Percentiles rank a stretch among this genome's conserved stretches.
Conservation (phyloP, 1,140 invertebrate species). For the Neocloeon triangulifer region DNA sequence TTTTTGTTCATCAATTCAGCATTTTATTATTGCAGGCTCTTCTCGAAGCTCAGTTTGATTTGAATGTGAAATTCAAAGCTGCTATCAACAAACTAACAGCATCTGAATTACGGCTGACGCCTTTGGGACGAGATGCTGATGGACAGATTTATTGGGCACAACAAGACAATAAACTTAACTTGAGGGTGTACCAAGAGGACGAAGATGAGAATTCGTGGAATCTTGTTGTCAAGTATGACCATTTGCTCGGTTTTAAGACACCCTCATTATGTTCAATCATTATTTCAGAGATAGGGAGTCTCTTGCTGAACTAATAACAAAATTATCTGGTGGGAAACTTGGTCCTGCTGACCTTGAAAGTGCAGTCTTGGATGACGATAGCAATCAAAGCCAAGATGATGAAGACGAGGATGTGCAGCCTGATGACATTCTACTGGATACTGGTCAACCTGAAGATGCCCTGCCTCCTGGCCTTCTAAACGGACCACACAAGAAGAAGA, state of each 20-base stretch:
- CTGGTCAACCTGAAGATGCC: neutral
- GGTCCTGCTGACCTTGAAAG: slow-evolving; percentile 24
- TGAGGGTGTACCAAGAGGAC: slow-evolving; percentile 83
- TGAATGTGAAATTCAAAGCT: slow-evolving; percentile 79
- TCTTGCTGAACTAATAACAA: slow-evolving; percentile 44
- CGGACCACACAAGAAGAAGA: too few relatives aligned
- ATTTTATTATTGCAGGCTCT: slow-evolving; percentile 41
- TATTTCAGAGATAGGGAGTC: slow-evolving; percentile 40
- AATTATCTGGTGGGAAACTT: slow-evolving; percentile 39
- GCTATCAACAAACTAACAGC: slow-evolving; percentile 66
- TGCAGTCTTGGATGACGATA: slow-evolving; percentile 37
- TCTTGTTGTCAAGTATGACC: slow-evolving; percentile 65
- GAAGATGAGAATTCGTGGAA: slow-evolving; percentile 90
- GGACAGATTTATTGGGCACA: slow-evolving; percentile 87
- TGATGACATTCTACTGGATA: slow-evolving; percentile 2
- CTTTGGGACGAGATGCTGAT: slow-evolving; percentile 70
- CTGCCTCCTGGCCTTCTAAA: too few relatives aligned
- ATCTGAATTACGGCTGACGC: slow-evolving; percentile 55
- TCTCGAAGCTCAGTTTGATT: slow-evolving; percentile 85
- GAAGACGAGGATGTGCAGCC: slow-evolving; percentile 3
- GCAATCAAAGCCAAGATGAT: slow-evolving; percentile 21
- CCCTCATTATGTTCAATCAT: slow-evolving; percentile 4
- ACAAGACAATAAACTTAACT: slow-evolving; percentile 52
- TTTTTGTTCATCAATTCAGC: too few relatives aligned
- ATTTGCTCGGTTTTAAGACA: neutral